These are phyloP conservation scores for Timema podura DNA, from an alignment of 2,888 invertebrate species.

Conservation along the genomic window DNA sequence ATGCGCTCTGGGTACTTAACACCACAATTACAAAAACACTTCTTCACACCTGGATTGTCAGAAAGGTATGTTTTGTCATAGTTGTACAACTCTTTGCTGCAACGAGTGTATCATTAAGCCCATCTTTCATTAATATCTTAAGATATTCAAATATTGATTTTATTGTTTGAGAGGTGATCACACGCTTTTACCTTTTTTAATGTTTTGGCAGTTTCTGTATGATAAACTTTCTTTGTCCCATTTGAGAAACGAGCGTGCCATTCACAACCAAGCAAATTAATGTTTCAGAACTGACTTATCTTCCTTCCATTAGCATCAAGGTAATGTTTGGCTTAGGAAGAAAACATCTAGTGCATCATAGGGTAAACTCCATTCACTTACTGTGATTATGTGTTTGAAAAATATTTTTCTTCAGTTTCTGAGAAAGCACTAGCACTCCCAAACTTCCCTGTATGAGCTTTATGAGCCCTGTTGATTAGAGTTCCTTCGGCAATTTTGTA, in stretches of 20 bases:
- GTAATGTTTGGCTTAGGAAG: no score
- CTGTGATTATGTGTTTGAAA: not conserved
- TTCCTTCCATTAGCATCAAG: no score
- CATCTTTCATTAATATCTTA: not conserved
- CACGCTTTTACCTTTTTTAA: slow-evolving; percentile 15
- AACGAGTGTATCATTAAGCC: no score
- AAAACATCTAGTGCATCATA: no score
- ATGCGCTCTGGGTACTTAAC: slow-evolving; percentile 11
- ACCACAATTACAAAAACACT: slow-evolving; percentile 6
- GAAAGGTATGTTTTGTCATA: slow-evolving; percentile 13
- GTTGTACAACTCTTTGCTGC: slow-evolving; percentile 5
- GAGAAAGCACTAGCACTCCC: not conserved
- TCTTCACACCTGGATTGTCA: slow-evolving; percentile 17
- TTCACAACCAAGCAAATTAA: no score
- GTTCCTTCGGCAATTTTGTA: no score
- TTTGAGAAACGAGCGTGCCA: not conserved
- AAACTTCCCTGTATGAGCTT: not conserved
- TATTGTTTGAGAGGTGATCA: not conserved
- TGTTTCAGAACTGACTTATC: no score
- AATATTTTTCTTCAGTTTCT: not conserved
- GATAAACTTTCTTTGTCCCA: not conserved
- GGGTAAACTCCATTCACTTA: not conserved
- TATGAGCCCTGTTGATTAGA: not conserved
- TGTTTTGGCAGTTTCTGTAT: slow-evolving; percentile 5
- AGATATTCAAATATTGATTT: slow-evolving; percentile 6